Evolutionary conservation across 2,113 vertebrate genomes (phyloP), one percentile per base, ranked within the genome.

Genomic region (Orcinus orca): DNA sequence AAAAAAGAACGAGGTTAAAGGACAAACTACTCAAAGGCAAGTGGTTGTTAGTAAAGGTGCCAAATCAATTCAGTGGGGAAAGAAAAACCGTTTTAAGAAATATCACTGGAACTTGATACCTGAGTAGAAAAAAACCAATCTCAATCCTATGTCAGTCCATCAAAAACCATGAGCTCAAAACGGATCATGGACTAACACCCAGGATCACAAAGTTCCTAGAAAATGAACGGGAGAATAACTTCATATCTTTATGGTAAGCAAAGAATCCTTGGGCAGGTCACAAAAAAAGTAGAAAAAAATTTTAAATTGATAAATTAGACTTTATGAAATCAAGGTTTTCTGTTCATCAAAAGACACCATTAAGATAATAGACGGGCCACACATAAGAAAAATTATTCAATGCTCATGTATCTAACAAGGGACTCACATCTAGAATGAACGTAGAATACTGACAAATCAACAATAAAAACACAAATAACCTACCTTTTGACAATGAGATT

Each of bases 301-400:
- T 9, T 9, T 77, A 15, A 80, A 26, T 21, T 58, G 55, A 67
- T 85, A 76, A 76, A 53, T 77, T 15, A 76, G 23, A 38, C 31
- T 85, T 88, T 41, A 80, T 33, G 36, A 86, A 95, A 68, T 53
- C 89, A 85, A 95, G 25, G n/a, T 38, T 90, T 63, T 73, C 33
- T 55, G 55, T 12, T 73, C 9, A 73, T 71, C 55, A 77, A 74
- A 77, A 53, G 74, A 77, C 17, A 85, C 12, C 8, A 95, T 83
- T 71, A 93, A 95, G 41, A 95, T 86, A 88, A 80, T 31, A 38
- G 65, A 47, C 29, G n/a, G 77, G 41, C 10, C 38, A 93, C 1
- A 93, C 31, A 73, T 60, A 44, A 94, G 60, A 87, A 91, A 95
- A 93, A 77, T 31, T 85, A 71, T 88, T 85, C 70, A 81, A 18